Evolutionary conservation across 2,113 vertebrate genomes (phyloP).

Genomic region (Mixornis gularis): DNA sequence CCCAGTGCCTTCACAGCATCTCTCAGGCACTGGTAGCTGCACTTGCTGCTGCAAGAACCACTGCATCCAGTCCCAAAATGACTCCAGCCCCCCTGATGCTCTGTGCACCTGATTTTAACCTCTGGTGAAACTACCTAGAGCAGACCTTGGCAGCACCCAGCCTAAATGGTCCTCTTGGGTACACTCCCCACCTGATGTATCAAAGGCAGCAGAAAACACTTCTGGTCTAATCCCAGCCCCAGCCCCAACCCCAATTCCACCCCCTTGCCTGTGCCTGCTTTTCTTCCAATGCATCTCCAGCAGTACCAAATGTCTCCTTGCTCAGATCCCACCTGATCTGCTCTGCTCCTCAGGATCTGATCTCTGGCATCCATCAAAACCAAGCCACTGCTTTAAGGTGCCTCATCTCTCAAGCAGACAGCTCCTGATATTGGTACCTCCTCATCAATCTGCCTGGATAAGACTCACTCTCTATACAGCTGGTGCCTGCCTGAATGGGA

Average conservation of each 20-base stretch:
- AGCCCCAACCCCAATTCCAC: background rate
- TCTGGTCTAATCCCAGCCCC: background rate
- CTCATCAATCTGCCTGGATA: constrained; percentile 5
- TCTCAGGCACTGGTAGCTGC: background rate
- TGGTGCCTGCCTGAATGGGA: background rate
- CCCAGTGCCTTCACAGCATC: background rate
- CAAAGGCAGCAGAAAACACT: background rate
- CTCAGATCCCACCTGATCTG: background rate
- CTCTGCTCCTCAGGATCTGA: background rate
- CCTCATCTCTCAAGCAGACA: background rate
- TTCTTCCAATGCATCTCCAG: background rate
- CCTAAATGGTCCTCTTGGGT: background rate
- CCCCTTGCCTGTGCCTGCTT: background rate
- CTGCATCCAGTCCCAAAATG: background rate
- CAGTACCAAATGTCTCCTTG: rapidly evolving
- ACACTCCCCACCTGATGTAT: background rate
- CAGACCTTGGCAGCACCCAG: background rate
- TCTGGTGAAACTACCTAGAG: background rate
- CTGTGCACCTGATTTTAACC: background rate
- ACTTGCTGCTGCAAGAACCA: background rate
- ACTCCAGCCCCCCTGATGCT: no score
- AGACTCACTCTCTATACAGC: background rate
- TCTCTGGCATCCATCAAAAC: constrained; percentile 2
- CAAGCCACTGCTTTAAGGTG: rapidly evolving
- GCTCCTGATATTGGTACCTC: background rate